A percentile compares a stretch with the other conserved stretches of the same genome.
These are phyloP conservation scores for Fulica atra DNA, from an alignment of 2,113 vertebrate genomes.

Conservation along the genomic window DNA sequence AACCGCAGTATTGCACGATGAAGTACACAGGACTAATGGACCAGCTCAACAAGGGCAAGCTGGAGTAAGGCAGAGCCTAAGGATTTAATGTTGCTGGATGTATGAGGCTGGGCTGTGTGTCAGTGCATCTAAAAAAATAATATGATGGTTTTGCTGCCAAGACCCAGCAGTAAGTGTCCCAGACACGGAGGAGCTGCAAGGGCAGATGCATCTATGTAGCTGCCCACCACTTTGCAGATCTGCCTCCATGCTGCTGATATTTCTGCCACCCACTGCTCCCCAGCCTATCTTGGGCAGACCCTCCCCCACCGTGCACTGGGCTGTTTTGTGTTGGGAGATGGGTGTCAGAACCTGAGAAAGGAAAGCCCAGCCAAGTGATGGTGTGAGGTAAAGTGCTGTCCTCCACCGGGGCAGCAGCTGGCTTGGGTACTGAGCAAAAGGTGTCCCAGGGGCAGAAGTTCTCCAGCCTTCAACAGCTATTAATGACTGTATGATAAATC, in stretches of 20 bases:
- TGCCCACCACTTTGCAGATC: background rate
- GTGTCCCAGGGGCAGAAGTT: background rate
- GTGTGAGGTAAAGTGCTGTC: background rate
- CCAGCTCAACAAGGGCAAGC: background rate
- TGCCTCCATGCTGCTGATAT: accelerated
- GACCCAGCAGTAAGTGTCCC: background rate
- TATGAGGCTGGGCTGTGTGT: background rate
- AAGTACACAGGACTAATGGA: background rate
- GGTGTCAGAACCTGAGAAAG: background rate
- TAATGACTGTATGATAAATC: background rate
- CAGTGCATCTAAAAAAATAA: background rate
- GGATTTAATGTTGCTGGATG: background rate
- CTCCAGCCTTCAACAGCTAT: background rate
- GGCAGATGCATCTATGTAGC: background rate
- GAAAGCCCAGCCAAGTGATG: accelerated
- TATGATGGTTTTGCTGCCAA: background rate
- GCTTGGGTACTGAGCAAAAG: background rate
- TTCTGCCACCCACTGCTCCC: accelerated
- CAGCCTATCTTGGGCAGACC: background rate
- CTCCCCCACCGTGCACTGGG: background rate
- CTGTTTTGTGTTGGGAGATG: background rate
- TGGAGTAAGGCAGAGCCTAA: background rate
- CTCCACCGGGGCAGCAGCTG: background rate
- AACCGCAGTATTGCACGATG: accelerated
- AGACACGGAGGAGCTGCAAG: background rate